Conservation (phyloP, 2,888 invertebrate species). For the Leptopilina myrica region DNA sequence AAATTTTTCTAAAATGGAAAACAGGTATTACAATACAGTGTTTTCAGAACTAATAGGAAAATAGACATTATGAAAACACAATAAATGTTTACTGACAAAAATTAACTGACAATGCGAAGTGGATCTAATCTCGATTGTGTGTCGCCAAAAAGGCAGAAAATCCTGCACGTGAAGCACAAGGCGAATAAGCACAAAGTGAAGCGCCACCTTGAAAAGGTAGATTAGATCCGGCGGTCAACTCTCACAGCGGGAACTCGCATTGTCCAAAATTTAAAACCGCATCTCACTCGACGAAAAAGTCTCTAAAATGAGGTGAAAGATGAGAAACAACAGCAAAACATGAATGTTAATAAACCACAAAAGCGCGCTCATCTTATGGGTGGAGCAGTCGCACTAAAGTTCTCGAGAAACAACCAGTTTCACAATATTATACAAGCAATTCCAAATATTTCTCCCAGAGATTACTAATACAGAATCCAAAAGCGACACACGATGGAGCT, state of each 20-base stretch:
- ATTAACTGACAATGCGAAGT: constrained; percentile 3
- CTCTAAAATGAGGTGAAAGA: constrained; percentile 53
- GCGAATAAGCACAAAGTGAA: neutral
- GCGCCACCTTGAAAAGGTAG: constrained; percentile 46
- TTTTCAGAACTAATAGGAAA: too few relatives aligned
- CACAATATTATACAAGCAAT: neutral
- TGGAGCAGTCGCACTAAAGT: constrained; percentile 2
- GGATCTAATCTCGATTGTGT: neutral
- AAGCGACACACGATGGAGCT: neutral
- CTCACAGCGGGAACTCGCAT: constrained; percentile 48
- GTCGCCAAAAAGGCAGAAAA: constrained; percentile 11
- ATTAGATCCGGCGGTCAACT: constrained; percentile 55
- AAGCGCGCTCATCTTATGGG: neutral
- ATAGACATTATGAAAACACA: neutral
- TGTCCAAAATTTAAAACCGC: constrained; percentile 55
- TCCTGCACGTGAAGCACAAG: too few relatives aligned
- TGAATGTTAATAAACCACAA: constrained; percentile 67
- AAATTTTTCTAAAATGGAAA: too few relatives aligned
- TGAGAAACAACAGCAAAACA: constrained; percentile 63
- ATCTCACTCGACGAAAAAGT: constrained; percentile 51
- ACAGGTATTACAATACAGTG: too few relatives aligned
- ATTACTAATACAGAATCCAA: neutral
- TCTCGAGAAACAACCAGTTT: neutral
- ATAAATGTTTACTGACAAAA: neutral
- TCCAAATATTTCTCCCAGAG: neutral